Conservation (phyloP, 2,113 vertebrate genomes). For the Loxodonta africana region DNA sequence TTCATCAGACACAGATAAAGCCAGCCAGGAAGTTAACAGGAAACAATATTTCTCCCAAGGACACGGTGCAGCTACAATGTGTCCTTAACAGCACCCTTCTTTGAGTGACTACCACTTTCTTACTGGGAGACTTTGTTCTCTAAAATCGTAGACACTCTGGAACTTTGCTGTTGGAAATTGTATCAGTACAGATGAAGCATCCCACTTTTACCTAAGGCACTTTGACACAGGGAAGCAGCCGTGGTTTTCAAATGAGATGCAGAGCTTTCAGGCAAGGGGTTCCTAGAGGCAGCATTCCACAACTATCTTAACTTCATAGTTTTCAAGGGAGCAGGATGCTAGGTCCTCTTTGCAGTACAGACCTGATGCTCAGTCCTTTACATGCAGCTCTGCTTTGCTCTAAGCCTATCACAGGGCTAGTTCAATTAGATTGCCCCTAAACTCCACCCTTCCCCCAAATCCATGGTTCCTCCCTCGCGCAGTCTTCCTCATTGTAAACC, state of each 20-base stretch:
- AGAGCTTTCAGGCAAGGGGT: neutral
- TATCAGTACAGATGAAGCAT: neutral
- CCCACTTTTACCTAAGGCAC: neutral
- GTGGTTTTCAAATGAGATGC: neutral
- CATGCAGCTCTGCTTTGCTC: neutral
- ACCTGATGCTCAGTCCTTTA: neutral
- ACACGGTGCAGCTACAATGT: neutral
- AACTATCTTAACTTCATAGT: neutral
- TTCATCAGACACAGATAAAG: conserved; percentile 4
- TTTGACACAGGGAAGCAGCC: conserved; percentile 25
- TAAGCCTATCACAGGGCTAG: neutral
- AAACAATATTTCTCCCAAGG: conserved; percentile 8
- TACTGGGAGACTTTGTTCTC: conserved; percentile 24
- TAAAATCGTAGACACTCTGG: neutral
- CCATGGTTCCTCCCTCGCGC: neutral
- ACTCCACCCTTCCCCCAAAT: neutral
- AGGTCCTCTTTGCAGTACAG: neutral
- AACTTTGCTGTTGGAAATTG: neutral
- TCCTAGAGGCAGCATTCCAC: neutral
- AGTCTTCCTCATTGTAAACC: neutral
- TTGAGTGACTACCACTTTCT: neutral
- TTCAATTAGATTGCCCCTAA: neutral
- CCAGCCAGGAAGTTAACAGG: neutral
- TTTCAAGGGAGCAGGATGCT: neutral
- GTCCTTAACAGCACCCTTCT: neutral